Evolutionary conservation across 2,888 invertebrate species (phyloP).

Genomic region (Rhamphomyia laevipes): DNA sequence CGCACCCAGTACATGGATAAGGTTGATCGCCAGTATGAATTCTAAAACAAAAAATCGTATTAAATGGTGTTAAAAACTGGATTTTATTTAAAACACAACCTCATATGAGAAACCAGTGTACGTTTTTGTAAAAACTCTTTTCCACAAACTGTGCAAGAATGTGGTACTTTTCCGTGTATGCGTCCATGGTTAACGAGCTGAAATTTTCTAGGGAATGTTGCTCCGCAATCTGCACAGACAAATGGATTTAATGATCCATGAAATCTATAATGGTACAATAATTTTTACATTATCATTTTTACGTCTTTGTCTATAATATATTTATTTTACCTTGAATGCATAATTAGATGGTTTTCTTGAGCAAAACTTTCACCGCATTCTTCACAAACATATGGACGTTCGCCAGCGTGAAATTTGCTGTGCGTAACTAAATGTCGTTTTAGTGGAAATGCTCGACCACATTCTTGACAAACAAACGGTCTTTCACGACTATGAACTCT

Average conservation of each 20-base stretch:
- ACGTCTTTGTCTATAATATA: not conserved
- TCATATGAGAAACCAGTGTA: slow-evolving; percentile 70
- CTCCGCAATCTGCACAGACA: slow-evolving; percentile 82
- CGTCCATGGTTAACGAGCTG: slow-evolving; percentile 75
- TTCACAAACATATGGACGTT: slow-evolving; percentile 72
- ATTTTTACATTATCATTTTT: not conserved
- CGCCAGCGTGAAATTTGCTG: slow-evolving; percentile 76
- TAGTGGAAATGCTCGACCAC: slow-evolving; percentile 68
- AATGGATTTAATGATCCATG: slow-evolving; percentile 95
- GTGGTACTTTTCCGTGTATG: slow-evolving; percentile 67
- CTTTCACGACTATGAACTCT: slow-evolving; percentile 69
- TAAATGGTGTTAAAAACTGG: slow-evolving; percentile 8
- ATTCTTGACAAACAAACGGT: slow-evolving; percentile 72
- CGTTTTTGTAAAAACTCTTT: slow-evolving; percentile 78
- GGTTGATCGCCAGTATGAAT: slow-evolving; percentile 65
- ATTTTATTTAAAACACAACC: slow-evolving; percentile 36
- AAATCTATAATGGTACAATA: slow-evolving; percentile 42
- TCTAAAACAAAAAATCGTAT: slow-evolving; percentile 29
- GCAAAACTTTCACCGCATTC: slow-evolving; percentile 91
- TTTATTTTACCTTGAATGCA: slow-evolving; percentile 37
- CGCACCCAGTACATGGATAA: slow-evolving; percentile 62
- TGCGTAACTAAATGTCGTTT: slow-evolving; percentile 75
- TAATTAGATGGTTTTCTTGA: slow-evolving; percentile 63
- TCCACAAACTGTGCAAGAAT: slow-evolving; percentile 69
- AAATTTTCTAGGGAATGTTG: slow-evolving; percentile 74